These are phyloP conservation scores for Phortica magna DNA, from an alignment of 2,888 invertebrate genomes.

Conservation along the genomic window DNA sequence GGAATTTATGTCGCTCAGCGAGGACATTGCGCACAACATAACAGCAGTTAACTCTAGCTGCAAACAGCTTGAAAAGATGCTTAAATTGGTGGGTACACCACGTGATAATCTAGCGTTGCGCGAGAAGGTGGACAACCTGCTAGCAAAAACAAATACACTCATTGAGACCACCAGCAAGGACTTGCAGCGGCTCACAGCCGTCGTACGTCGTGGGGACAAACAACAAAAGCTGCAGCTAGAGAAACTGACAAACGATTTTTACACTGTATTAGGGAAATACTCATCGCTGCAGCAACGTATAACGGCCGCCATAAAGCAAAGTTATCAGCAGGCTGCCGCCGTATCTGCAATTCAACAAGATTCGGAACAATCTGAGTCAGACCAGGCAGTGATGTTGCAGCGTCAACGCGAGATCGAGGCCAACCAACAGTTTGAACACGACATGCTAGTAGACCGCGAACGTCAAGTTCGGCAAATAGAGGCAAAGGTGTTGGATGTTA, in stretches of 20 bases:
- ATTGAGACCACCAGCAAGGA: slow-evolving; percentile 87
- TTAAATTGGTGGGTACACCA: slow-evolving; percentile 86
- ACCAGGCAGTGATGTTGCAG: slow-evolving; percentile 74
- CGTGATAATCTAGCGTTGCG: slow-evolving; percentile 85
- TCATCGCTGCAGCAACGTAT: slow-evolving; percentile 88
- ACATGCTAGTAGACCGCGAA: slow-evolving; percentile 88
- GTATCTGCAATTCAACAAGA: slow-evolving; percentile 78
- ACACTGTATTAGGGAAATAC: slow-evolving; percentile 87
- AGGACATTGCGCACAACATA: slow-evolving; percentile 89
- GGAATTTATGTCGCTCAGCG: slow-evolving; percentile 88
- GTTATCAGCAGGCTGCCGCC: slow-evolving; percentile 73
- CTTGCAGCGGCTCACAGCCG: slow-evolving; percentile 84
- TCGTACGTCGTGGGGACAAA: slow-evolving; percentile 86
- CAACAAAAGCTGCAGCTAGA: slow-evolving; percentile 91
- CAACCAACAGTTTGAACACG: slow-evolving; percentile 86
- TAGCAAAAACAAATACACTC: slow-evolving; percentile 86
- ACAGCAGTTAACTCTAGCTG: slow-evolving; percentile 87
- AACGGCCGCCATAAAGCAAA: slow-evolving; percentile 82
- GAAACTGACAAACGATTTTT: slow-evolving; percentile 89
- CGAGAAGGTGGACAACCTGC: slow-evolving; percentile 85
- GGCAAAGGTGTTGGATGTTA: slow-evolving; percentile 88
- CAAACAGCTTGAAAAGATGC: slow-evolving; percentile 84
- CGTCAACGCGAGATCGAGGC: slow-evolving; percentile 68
- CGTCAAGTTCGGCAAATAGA: slow-evolving; percentile 89
- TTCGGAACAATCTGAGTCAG: slow-evolving; percentile 59